Evolutionary conservation across 2,113 vertebrate genomes (phyloP).

Genomic region (Lonchura striata): DNA sequence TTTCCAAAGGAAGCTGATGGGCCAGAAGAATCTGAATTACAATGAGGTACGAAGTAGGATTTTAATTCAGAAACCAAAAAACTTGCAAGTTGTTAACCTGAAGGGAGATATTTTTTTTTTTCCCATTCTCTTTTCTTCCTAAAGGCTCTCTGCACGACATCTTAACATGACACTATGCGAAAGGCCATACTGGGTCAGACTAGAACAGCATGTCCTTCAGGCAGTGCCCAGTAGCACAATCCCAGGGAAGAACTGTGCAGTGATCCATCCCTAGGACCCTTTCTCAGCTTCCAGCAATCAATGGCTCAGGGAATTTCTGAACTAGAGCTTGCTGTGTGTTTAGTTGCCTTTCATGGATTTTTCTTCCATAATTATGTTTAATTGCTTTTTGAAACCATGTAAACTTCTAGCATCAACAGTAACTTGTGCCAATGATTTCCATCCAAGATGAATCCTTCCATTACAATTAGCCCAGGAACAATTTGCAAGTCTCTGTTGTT

Average conservation of each 20-base stretch:
- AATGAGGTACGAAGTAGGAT: not conserved
- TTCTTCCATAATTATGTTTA: constrained; percentile 8
- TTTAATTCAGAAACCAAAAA: not conserved
- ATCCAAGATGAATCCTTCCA: constrained; percentile 1
- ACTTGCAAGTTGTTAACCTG: not conserved
- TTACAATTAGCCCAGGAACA: not conserved
- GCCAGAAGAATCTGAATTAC: not conserved
- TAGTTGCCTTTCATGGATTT: not conserved
- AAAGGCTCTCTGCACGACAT: not conserved
- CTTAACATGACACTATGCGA: not conserved
- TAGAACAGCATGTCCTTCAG: not conserved
- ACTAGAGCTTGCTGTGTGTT: not conserved
- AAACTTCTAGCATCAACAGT: not conserved
- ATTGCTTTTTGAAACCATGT: constrained; percentile 33
- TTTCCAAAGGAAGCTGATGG: not conserved
- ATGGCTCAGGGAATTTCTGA: not conserved
- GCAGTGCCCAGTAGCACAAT: not conserved
- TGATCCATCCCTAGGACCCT: not conserved
- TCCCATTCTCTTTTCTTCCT: not conserved
- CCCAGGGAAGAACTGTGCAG: not conserved
- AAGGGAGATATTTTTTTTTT: not conserved
- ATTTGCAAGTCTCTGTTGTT: constrained; percentile 14
- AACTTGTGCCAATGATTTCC: constrained; percentile 24
- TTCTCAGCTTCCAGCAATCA: constrained; percentile 11
- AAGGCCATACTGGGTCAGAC: not conserved